Evolutionary conservation across 2,888 invertebrate genomes (phyloP), one percentile per base, ranked within the genome.

Genomic region (Dromius quadrimaculatus): DNA sequence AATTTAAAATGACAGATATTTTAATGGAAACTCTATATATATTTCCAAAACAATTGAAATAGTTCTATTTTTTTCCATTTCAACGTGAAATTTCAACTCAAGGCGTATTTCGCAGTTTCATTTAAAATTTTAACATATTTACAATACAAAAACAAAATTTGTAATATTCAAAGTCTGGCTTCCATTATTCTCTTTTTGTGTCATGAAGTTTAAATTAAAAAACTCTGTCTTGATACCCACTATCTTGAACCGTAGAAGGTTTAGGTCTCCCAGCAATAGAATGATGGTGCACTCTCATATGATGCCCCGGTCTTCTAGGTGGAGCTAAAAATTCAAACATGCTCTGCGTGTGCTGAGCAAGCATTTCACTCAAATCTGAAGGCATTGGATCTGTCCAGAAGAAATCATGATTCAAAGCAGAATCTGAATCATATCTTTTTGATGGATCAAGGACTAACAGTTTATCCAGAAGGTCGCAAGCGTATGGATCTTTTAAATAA

Each of bases 341-440:
- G 82, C 95, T 95, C 74, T 87, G 94, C 73, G 89, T 91, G 85
- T 93, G 92, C 77, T 94, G 94, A 0, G 94, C 94, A 74, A 98
- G 83, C 96, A 97, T 97, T 84, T 93, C 93, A 63, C 90, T 92
- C 32, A 95, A 84, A 79, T 95, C 95, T 78, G 92, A 91, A 0
- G 98, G 97, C 92, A 96, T 93, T 0, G 99, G 98, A 81, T 97
- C 96, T 2, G 93, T 93, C 96, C 97, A 99, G 85, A 99, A 99
- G 85, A 98, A 99, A 80, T 97, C 96, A 79, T 99, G 98, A 84
- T 97, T 96, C 1, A 99, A 81, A 0, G 98, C 97, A 0, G 93
- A 92, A 80, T 98, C 97, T 0, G 96, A 92, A 79, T 97, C 95
- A 68, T 88, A 87, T 71, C 96, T 84, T 81, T 95, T 95, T 0